Evolutionary conservation across 2,888 invertebrate genomes (phyloP), one percentile per base, ranked within the genome.

Genomic region (Spodoptera picta): DNA sequence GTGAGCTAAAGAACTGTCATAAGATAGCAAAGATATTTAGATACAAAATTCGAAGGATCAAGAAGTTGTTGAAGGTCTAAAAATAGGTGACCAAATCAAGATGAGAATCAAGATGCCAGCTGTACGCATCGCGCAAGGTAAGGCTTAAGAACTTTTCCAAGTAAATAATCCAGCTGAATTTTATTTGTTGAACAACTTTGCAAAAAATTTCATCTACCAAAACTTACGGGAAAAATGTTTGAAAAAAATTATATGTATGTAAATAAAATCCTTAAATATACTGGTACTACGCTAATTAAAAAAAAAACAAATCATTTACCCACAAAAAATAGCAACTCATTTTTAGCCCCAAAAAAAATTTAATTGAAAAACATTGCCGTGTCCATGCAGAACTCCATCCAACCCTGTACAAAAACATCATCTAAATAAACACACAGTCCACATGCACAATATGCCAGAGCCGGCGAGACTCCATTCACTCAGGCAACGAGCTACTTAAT

Each of bases 81-180:
- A 94, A 92, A 94, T 94, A 94, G 94, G 94, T 94, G 94, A 94
- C 91, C 94, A 92, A 92, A 91, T 93, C 97, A 98, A 97, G 96
- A 98, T 98, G 98, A 97, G 98, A 98, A 98, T 98, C 96, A 98
- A 98, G 97, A 98, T 98, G 98, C 98, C 98, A 95, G 98, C 98
- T 95, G 98, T 98, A 95, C 97, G 98, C 96, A 98, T 98, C 96
- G 98, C 98, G 95, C 98, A 98, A 98, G 98, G 98, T 98, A 95
- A 96, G 96, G 92, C 58, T 27, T 27, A 7, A 52, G 14, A 60
- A 47, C 23, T 51, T 54, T 4, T n/a, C n/a, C 6, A 41, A 43
- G 7, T 10, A 23, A 46, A 48, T 56, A 2, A 53, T 76, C 42
- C 11, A 56, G 60, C 31, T 58, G 36, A 36, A 66, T 44, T 44